Percentiles rank a stretch among this genome's conserved stretches.
Conservation (phyloP, 2,888 invertebrate species). For the Matsumyia berberina region DNA sequence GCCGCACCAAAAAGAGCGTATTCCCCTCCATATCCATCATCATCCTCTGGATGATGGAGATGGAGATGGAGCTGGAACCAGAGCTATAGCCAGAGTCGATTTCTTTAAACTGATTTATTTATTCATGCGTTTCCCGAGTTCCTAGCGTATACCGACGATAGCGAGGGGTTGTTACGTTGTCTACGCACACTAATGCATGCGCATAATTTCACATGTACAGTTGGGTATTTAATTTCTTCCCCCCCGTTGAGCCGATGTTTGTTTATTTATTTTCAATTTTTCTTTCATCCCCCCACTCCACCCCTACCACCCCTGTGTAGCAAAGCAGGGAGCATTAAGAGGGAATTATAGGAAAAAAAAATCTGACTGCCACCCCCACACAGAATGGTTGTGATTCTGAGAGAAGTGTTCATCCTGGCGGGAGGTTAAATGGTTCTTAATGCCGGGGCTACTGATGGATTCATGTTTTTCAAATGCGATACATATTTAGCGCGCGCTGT, state of each 20-base stretch:
- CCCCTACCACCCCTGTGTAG: not conserved
- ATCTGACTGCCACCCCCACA: not conserved
- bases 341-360: slow-evolving; percentile 18
- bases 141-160: slow-evolving; percentile 3
- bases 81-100: slow-evolving; percentile 3
- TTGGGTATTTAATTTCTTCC: not conserved
- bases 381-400: not conserved
- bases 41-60: not conserved
- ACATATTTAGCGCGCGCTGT: slow-evolving; percentile 16
- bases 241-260: slow-evolving; percentile 4
- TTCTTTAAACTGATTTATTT: slow-evolving; percentile 53
- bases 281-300: not conserved
- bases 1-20: slow-evolving; percentile 20
- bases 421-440: slow-evolving; percentile 11
- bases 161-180: not conserved
- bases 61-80: not conserved
- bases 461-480: slow-evolving; percentile 48
- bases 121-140: slow-evolving; percentile 49
- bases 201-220: not conserved
- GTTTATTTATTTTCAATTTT: not conserved
- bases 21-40: not conserved
- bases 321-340: not conserved
- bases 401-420: not conserved
- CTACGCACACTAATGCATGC: not conserved
- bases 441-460: slow-evolving; percentile 3